Conservation (phyloP, 1,140 invertebrate genomes). For the Camponotus pennsylvanicus region DNA sequence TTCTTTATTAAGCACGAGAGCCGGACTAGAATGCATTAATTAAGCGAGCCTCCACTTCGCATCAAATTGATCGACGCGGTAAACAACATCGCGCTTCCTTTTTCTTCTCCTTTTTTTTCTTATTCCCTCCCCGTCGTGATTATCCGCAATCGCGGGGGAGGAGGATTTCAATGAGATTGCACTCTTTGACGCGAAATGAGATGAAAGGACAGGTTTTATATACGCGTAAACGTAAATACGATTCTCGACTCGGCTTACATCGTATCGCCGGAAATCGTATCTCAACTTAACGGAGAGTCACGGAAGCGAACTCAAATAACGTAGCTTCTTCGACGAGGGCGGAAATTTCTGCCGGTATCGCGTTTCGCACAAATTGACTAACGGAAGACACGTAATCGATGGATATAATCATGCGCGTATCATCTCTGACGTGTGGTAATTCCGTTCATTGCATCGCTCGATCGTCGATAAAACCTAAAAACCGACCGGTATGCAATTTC, state of each 20-base stretch:
- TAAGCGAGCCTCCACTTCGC: constrained; percentile 52
- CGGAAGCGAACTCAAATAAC: constrained; percentile 6
- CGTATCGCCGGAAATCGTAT: constrained; percentile 1
- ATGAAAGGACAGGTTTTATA: constrained; percentile 11
- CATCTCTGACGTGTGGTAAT: constrained; percentile 7
- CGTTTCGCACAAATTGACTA: constrained; percentile 26
- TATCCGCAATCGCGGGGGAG: constrained; percentile 38
- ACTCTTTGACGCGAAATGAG: not conserved
- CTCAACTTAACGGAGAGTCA: not conserved
- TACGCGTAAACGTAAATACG: constrained; percentile 17
- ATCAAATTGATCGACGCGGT: constrained; percentile 58
- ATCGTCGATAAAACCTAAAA: constrained; percentile 34
- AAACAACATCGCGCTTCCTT: constrained; percentile 44
- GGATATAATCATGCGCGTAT: constrained; percentile 11
- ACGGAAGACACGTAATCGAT: not conserved
- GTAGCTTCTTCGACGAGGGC: not conserved
- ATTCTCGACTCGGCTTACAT: not conserved
- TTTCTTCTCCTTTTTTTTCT: constrained; percentile 1
- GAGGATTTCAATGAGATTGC: constrained; percentile 28
- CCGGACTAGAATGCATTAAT: constrained; percentile 60
- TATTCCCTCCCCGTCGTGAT: constrained; percentile 21
- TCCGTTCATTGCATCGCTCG: constrained; percentile 17
- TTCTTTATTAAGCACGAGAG: constrained; percentile 57
- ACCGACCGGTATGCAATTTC: constrained; percentile 39
- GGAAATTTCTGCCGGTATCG: constrained; percentile 2